Conservation (phyloP, 1,140 invertebrate genomes). For the Zaprionus africanus region DNA sequence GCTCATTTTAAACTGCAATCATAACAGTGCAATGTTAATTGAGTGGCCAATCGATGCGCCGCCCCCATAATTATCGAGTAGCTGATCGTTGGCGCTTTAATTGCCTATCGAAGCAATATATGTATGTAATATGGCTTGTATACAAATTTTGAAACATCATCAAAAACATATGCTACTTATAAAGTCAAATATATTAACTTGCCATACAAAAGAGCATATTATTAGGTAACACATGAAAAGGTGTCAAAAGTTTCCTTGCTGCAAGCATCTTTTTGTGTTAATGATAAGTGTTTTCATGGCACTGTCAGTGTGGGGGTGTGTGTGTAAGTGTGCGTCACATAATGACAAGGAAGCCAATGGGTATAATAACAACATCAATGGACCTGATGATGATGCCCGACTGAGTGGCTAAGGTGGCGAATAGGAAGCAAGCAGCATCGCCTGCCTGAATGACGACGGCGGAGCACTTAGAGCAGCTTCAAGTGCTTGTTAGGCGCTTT, state of each 20-base stretch:
- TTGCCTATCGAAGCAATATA: too few relatives aligned
- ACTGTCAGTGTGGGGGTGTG: constrained; percentile 43
- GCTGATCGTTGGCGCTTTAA: neutral
- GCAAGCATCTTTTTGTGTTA: constrained; percentile 54
- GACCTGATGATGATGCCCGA: constrained; percentile 64
- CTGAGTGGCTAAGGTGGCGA: constrained; percentile 15
- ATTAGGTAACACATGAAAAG: constrained; percentile 9
- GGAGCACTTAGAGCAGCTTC: constrained; percentile 45
- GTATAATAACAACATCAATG: constrained; percentile 80
- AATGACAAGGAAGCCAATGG: constrained; percentile 79
- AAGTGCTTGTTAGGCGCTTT: constrained; percentile 76
- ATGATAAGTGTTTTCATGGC: constrained; percentile 78
- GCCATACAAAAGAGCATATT: constrained; percentile 15
- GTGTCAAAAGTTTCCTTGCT: constrained; percentile 20
- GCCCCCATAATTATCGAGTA: neutral
- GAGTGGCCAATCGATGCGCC: neutral
- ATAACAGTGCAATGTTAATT: neutral
- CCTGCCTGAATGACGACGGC: neutral
- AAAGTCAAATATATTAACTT: neutral
- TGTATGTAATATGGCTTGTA: too few relatives aligned
- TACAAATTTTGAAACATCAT: too few relatives aligned
- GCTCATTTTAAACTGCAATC: neutral
- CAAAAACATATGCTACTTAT: too few relatives aligned
- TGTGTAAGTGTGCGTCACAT: constrained; percentile 64
- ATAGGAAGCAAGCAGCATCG: neutral